A percentile compares a stretch with the other conserved stretches of the same genome.
Conservation (phyloP, 2,797 vertebrate species). For the Leptodactylus fallax region DNA sequence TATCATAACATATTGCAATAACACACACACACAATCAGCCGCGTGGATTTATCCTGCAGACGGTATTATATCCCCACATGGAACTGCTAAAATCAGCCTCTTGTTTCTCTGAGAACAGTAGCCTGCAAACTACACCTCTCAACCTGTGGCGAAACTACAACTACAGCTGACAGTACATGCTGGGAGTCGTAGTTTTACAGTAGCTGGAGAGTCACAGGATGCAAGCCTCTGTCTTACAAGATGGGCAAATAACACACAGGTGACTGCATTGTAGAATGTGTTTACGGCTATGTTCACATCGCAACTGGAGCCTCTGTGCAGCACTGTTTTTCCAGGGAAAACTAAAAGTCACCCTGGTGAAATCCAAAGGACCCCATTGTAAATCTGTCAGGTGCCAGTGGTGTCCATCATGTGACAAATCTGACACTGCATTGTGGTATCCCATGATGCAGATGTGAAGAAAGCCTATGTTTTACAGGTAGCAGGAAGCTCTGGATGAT, state of each 20-base stretch:
- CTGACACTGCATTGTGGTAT: background rate
- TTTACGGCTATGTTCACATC: background rate
- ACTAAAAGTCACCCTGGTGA: background rate
- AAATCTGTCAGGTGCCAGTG: background rate
- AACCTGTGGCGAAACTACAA: background rate
- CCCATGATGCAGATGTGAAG: too few relatives aligned
- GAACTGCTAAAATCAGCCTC: conserved; percentile 7
- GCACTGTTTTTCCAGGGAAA: too few relatives aligned
- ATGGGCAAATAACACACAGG: background rate
- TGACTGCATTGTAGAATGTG: conserved; percentile 4
- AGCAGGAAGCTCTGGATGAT: conserved; percentile 54
- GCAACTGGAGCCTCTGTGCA: too few relatives aligned
- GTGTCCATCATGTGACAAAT: background rate
- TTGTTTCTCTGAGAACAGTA: background rate
- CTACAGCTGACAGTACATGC: background rate
- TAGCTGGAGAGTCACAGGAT: too few relatives aligned
- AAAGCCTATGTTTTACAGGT: background rate
- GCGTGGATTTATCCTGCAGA: conserved; percentile 17
- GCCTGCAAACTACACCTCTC: background rate
- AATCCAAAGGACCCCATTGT: background rate
- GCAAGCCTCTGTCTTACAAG: background rate
- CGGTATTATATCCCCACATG: background rate
- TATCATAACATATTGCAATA: conserved; percentile 63
- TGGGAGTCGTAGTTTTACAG: background rate
- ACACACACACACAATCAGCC: conserved; percentile 34